Conservation (phyloP, 2,888 invertebrate genomes). For the Drosophila cognata region DNA sequence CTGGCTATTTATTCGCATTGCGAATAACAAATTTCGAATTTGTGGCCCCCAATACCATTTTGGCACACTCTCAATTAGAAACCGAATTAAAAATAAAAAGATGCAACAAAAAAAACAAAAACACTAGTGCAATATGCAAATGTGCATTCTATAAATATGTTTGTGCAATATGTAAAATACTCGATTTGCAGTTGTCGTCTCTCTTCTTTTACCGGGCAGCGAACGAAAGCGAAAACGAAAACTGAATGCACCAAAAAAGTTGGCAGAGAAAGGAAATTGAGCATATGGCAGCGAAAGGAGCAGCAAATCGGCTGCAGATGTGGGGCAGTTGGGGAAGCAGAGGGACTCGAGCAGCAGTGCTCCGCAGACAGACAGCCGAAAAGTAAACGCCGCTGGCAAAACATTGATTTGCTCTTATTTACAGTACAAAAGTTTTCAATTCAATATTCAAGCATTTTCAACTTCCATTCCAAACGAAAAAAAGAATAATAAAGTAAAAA, state of each 20-base stretch:
- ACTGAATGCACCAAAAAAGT: constrained; percentile 26
- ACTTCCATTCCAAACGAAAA: constrained; percentile 27
- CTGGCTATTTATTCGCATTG: constrained; percentile 17
- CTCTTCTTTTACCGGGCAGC: constrained; percentile 11
- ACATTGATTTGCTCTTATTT: constrained; percentile 52
- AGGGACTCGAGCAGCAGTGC: not conserved
- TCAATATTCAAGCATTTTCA: constrained; percentile 51
- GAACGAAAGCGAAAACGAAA: constrained; percentile 60
- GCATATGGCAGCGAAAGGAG: constrained; percentile 17
- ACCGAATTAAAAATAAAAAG: constrained; percentile 11
- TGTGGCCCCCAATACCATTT: constrained; percentile 49
- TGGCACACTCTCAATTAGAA: constrained; percentile 60
- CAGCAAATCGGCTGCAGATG: constrained; percentile 19
- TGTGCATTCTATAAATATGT: constrained; percentile 71
- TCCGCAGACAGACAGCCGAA: constrained; percentile 12
- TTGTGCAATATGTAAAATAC: constrained; percentile 55
- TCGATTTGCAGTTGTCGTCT: constrained; percentile 45
- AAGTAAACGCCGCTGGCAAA: constrained; percentile 38
- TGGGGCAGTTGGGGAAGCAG: not conserved
- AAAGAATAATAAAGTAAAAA: not conserved
- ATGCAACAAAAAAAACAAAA: constrained; percentile 5
- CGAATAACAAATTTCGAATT: constrained; percentile 31
- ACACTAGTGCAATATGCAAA: constrained; percentile 48
- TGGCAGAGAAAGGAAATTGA: constrained; percentile 43
- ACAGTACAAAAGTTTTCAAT: constrained; percentile 66